Evolutionary conservation across 2,113 vertebrate genomes (phyloP), one percentile per base, ranked within the genome.

Genomic region (Tragulus kanchil): DNA sequence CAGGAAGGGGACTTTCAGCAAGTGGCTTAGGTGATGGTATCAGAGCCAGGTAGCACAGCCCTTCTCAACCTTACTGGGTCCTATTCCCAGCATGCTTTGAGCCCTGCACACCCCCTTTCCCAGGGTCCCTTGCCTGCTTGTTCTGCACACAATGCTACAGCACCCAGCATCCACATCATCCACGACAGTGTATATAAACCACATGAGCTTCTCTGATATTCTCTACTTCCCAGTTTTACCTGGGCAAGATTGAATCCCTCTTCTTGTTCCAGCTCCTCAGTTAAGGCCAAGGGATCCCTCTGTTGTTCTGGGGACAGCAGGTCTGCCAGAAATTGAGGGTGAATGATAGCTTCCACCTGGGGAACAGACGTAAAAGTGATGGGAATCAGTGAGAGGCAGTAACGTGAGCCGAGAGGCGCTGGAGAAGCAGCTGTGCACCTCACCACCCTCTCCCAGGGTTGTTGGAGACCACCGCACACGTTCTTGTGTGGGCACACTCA

Each of bases 261-360:
- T 75, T 98, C 97, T 83, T 97, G 94, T 31, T 97, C 96, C 79
- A 98, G 85, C 25, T 98, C 98, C n/a, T 98, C 97, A 3, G 23
- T 82, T 81, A 98, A 96, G 31, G 96, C 92, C 83, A 98, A 69
- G 21, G 97, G 97, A 59, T 98, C 98, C 11, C 89, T 85, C 50
- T 93, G 90, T 65, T 95, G 91, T 89, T 98, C 98, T 28, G 98
- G 89, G 28, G 98, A 98, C 19, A 98, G 50, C 28, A 98, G 15
- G 78, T 96, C 92, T 45, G 93, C 94, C 97, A 98, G 92, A 96
- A 94, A 98, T 10, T 92, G 92, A 19, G 97, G 85, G 11, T 98
- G 96, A 73, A 99, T 96, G 15, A 92, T 28, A 0, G 97, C 97
- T 73, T 95, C 98, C 58, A 98, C 97, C 99, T 99, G 96, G 15